Evolutionary conservation across 1,140 invertebrate genomes (phyloP), one percentile per base, ranked within the genome.

Genomic region (Drosophila athabasca): DNA sequence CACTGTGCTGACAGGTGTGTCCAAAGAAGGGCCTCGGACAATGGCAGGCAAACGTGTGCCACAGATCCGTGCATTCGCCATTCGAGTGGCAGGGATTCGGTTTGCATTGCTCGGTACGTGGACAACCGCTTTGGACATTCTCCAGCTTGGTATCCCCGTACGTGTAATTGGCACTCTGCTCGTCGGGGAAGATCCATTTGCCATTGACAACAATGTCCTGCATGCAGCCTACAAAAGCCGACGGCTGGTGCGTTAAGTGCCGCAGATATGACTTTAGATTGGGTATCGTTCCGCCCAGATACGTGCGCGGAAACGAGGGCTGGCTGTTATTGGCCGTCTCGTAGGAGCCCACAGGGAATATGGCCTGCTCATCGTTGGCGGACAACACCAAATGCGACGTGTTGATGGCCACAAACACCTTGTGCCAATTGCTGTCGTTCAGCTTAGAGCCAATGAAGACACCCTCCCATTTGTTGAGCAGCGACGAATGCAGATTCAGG

Each of bases 131-230:
- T 57, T 95, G 94, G 0, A 95, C 93, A 66, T 94, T 93, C 13
- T 93, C 92, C 76, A 94, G 19, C 17, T 69, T 85, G 9, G 81
- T 90, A 35, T 75, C 77, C 1, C 67, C 59, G 45, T 87, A 80
- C 5, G 73, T 50, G 2, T 62, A 67, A 43, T 71, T 61, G 0
- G 73, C 65, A 35, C 53, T 68, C 9, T 79, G 77, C 17, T 89
- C 85, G 13, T 91, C 82, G 6, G 91, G 91, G 31, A 91, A 91
- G 19, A 96, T 94, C 95, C 96, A 96, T 90, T 96, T 94, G 4
- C 94, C 95, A 91, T 98, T 98, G 26, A 98, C 95, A 24, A 95
- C 94, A 7, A 98, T 95, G 91, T 99, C 97, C 91, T 98, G 96
- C 91, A 97, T 95, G 91, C 98, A 99, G 3, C 98, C 98, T 15